These are phyloP conservation scores for Lordiphosa clarofinis DNA, from an alignment of 1,140 invertebrate species.

Conservation along the genomic window DNA sequence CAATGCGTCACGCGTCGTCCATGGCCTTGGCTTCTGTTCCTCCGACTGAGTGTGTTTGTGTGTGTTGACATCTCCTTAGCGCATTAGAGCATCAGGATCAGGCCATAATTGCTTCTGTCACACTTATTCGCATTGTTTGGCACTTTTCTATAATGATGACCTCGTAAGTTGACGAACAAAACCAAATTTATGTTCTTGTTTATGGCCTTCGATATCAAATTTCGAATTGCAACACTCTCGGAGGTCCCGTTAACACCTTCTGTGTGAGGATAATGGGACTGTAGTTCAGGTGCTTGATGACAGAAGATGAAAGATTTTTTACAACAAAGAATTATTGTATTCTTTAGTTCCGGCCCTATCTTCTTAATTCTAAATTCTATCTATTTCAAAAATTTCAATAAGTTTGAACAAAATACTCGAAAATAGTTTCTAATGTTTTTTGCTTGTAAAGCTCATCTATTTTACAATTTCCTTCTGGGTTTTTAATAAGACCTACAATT, in stretches of 20 bases:
- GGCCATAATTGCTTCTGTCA: constrained; percentile 70
- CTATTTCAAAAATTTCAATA: too few relatives aligned
- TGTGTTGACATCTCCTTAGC: constrained; percentile 64
- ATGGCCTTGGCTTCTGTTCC: constrained; percentile 70
- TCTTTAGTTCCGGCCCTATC: too few relatives aligned
- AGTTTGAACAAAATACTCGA: too few relatives aligned
- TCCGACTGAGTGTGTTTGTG: constrained; percentile 25
- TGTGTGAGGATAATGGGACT: not conserved
- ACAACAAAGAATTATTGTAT: too few relatives aligned
- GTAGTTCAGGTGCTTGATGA: too few relatives aligned
- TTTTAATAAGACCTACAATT: too few relatives aligned
- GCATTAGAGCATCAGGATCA: constrained; percentile 40
- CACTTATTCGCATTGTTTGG: constrained; percentile 71
- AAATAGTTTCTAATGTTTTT: too few relatives aligned
- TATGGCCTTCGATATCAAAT: constrained; percentile 35
- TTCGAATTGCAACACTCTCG: constrained; percentile 22
- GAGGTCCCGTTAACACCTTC: constrained; percentile 53
- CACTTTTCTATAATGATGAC: constrained; percentile 54
- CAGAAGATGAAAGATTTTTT: too few relatives aligned
- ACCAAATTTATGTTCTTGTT: constrained; percentile 32
- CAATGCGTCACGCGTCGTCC: constrained; percentile 69
- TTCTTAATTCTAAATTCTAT: too few relatives aligned
- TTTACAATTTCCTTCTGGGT: too few relatives aligned
- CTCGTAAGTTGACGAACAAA: constrained; percentile 46
- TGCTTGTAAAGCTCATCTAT: too few relatives aligned